These are phyloP conservation scores for Drosophila orosa DNA, from an alignment of 1,140 invertebrate species.

Conservation along the genomic window DNA sequence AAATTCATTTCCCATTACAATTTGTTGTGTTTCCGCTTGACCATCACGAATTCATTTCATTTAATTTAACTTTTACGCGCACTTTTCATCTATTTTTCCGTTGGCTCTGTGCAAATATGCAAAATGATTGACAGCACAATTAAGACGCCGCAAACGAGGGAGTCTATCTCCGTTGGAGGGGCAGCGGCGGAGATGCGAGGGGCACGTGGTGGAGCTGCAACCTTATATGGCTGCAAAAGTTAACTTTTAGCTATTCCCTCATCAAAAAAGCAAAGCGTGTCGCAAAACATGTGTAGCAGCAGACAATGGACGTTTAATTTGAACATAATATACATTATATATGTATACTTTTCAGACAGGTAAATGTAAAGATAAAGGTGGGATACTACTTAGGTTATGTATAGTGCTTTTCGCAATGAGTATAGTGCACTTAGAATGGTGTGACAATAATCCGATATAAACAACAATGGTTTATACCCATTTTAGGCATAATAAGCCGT, in stretches of 20 bases:
- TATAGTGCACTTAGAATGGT: neutral
- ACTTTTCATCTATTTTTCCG: constrained; percentile 22
- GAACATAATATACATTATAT: constrained; percentile 2
- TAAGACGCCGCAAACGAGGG: constrained; percentile 54
- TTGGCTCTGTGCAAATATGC: constrained; percentile 69
- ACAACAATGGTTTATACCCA: too few species aligned
- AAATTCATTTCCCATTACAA: constrained; percentile 44
- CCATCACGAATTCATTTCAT: constrained; percentile 42
- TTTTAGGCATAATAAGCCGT: too few species aligned
- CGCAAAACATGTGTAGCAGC: constrained; percentile 43
- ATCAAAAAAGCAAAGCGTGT: constrained; percentile 14
- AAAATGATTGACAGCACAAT: constrained; percentile 82
- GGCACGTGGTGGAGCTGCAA: constrained; percentile 17
- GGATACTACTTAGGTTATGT: neutral
- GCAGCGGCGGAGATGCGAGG: neutral
- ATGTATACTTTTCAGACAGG: neutral
- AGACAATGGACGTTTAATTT: constrained; percentile 29
- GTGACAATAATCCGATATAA: neutral
- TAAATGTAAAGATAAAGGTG: too few species aligned
- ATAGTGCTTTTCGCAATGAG: neutral
- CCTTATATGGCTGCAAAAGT: constrained; percentile 58
- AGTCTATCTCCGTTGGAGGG: constrained; percentile 7
- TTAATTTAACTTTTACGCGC: constrained; percentile 26
- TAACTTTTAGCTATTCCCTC: constrained; percentile 3
- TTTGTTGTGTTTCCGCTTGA: constrained; percentile 37